Base-by-base conservation (phyloP, 2,888 invertebrate genomes). In the Sminthurides aquaticus region DNA sequence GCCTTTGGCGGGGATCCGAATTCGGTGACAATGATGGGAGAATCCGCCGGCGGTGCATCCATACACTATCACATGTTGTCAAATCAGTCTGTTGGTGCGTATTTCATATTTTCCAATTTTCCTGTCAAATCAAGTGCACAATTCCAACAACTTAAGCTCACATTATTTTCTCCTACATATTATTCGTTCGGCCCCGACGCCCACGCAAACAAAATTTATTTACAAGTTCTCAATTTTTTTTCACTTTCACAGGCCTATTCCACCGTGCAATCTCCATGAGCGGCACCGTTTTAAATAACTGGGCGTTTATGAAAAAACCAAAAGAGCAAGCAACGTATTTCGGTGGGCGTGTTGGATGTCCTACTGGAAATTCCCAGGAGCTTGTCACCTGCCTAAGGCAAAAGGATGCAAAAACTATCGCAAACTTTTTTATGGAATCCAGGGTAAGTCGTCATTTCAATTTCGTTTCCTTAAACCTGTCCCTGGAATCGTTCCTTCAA, bases 231-330 rank as follows among this genome's bases (percentile, higher is more conserved):
- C 43, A 34, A 34, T 34, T 34, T 34, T 5, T 34, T 11, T 11
- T 34, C 43, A 11, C 8, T 11, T 55, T 56, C 22, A 34, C 15
- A 71, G 71, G 69, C 25, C 62, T 71, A 3, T 69, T 71, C 28
- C 67, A 69, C 26, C 64, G 67, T 20, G 71, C 65, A 0, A 68
- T 71, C 25, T 62, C 67, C 0, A 64, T 67, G 54, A 67, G 66
- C 54, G 71, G 69, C 2, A 62, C 70, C 1, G 66, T 52, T 34
- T 22, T 71, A n/a, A 70, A 69, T 48, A 64, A 65, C 28, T 70
- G 71, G 71, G 69, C 60, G 2, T 64, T 65, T n/a, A 64, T 59
- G 11, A 60, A 66, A 62, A 43, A 67, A 24, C 70, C 70, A 11
- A 68, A 66, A 54, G 56, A 58, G n/a, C 65, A 69, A 56, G 67